Conservation (phyloP, 2,888 invertebrate genomes). For the Ophonus ardosiacus region DNA sequence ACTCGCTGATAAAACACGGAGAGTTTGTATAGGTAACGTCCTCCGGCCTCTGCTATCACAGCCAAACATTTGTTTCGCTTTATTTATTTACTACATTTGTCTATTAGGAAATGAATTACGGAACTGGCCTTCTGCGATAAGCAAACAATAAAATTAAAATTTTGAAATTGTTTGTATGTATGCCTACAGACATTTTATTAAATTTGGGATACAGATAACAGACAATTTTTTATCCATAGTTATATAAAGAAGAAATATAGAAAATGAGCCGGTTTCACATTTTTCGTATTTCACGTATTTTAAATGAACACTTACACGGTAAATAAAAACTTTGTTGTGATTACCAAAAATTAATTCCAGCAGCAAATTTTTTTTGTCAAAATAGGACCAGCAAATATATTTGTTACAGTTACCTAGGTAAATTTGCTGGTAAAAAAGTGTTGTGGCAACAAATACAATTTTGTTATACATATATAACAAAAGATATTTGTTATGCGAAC, state of each 20-base stretch:
- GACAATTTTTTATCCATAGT: not conserved
- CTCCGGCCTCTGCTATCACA: not conserved
- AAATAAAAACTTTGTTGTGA: too few species aligned
- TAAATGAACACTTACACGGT: too few species aligned
- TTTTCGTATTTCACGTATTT: too few species aligned
- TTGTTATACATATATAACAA: too few species aligned
- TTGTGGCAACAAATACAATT: too few species aligned
- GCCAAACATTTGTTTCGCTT: conserved; percentile 14
- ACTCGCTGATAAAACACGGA: conserved; percentile 48
- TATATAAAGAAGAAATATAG: not conserved
- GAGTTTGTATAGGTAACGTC: conserved; percentile 47
- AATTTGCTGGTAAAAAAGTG: too few species aligned
- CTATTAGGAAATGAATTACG: conserved; percentile 47
- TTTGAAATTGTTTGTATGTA: not conserved
- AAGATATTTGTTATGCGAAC: too few species aligned
- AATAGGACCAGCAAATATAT: too few species aligned
- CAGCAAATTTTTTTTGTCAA: too few species aligned
- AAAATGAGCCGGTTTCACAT: too few species aligned
- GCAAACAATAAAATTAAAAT: not conserved
- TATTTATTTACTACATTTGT: conserved; percentile 52
- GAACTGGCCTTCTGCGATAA: not conserved
- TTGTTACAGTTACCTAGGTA: too few species aligned
- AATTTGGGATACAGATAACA: not conserved
- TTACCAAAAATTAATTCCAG: too few species aligned
- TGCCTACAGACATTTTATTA: not conserved